Evolutionary conservation across 1,140 invertebrate genomes (phyloP), one percentile per base, ranked within the genome.

Genomic region (Marisa cornuarietis): DNA sequence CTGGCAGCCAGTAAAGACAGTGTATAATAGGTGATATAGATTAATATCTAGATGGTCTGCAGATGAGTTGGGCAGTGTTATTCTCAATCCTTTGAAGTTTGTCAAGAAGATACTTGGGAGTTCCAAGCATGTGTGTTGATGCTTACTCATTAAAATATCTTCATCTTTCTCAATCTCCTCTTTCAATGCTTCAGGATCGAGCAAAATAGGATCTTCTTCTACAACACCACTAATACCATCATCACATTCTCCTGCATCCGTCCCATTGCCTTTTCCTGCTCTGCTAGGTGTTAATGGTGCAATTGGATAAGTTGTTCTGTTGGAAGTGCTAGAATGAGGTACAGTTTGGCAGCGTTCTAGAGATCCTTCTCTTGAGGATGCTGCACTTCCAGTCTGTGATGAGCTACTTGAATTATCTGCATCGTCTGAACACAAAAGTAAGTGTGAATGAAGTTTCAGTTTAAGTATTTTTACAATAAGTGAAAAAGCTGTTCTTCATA

Each of bases 351-450:
- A 65, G 51, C 84, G 78, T 31, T 83, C 83, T 24, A 85, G 63
- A 16, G 85, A 86, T 20, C 76, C 52, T n/a, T 84, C 83, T 61
- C 85, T 80, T 31, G 83, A 83, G 6, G 80, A 79, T 18, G 69
- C 78, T 78, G 58, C 68, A 75, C 68, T 84, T 22, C 76, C 79
- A 72, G 76, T 72, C 77, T 51, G 78, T 61, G 71, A 81, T 51
- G 74, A 79, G 22, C 77, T 81, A 6, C 74, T 75, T 31, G 82
- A 83, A 22, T 81, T 42, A 22, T 85, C 84, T 20, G 83, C 79
- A n/a, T 82, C 83, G 79, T 85, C 84, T 81, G 62, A 71, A 75
- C 76, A 14, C 65, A 58, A n/a, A 10, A 20, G 68, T 20, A 76
- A 20, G 24, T 26, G 51, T 51, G 63, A 16, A 26, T 65, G 3